Evolutionary conservation across 2,113 vertebrate species (phyloP).

Genomic region (Scytalopus superciliaris): DNA sequence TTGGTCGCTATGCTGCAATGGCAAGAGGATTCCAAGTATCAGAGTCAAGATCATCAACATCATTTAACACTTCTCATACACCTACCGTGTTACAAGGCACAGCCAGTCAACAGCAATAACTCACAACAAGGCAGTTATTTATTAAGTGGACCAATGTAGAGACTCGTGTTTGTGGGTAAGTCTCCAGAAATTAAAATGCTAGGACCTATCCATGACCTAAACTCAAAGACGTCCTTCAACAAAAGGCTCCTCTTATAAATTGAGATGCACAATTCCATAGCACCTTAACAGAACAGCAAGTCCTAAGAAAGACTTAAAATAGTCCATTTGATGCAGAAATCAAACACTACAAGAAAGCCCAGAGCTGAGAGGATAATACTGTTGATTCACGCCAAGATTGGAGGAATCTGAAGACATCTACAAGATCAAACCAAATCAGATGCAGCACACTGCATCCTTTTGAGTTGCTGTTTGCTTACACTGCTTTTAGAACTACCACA

Average conservation of each 20-base stretch:
- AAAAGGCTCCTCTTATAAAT: background rate
- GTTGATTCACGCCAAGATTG: background rate
- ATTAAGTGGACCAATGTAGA: background rate
- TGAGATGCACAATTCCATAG: rapidly evolving
- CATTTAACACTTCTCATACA: background rate
- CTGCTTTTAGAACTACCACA: background rate
- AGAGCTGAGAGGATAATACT: background rate
- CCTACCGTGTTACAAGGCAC: background rate
- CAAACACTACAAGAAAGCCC: background rate
- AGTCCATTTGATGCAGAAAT: background rate
- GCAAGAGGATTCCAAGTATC: background rate
- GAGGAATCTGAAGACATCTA: background rate
- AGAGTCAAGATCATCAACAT: background rate
- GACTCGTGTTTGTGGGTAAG: rapidly evolving
- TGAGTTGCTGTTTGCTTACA: background rate
- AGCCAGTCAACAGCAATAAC: rapidly evolving
- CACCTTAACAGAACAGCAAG: background rate
- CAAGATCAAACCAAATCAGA: background rate
- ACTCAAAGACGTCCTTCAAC: background rate
- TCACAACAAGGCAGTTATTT: background rate
- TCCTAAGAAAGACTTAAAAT: background rate
- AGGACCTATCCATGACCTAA: background rate
- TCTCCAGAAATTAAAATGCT: background rate
- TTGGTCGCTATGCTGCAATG: background rate
- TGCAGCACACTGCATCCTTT: background rate